Evolutionary conservation across 1,140 invertebrate genomes (phyloP).

Genomic region (Penaeus chinensis): DNA sequence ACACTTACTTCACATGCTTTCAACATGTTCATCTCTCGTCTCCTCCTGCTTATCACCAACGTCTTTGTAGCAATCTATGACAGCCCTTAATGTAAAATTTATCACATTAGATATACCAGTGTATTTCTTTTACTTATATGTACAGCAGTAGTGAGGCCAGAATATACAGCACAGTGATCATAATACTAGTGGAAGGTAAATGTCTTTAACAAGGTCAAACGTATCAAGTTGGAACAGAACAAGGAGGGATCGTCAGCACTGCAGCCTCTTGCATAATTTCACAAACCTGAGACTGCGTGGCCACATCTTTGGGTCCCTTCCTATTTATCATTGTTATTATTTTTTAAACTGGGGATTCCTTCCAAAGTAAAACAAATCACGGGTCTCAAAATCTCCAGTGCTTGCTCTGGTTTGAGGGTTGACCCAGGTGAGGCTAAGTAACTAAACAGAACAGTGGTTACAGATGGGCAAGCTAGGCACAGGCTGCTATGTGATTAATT

Average conservation of each 20-base stretch:
- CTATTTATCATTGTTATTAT: too few species aligned
- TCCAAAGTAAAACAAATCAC: too few species aligned
- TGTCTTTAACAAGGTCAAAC: conserved; percentile 32
- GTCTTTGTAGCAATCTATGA: conserved; percentile 44
- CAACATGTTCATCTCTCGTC: conserved; percentile 30
- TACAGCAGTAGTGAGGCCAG: conserved; percentile 56
- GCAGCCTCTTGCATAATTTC: background rate
- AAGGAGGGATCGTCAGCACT: conserved; percentile 28
- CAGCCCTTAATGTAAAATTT: conserved; percentile 53
- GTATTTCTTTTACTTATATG: conserved; percentile 46
- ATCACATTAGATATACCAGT: conserved; percentile 56
- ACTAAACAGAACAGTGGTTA: too few species aligned
- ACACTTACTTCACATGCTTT: conserved; percentile 19
- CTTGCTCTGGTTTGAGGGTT: too few species aligned
- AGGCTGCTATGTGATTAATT: too few species aligned
- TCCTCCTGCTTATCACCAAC: conserved; percentile 26
- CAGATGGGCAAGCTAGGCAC: too few species aligned
- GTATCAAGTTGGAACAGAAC: conserved; percentile 27
- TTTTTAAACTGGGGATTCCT: too few species aligned
- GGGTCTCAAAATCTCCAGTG: too few species aligned
- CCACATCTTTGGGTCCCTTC: too few species aligned
- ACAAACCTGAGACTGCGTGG: too few species aligned
- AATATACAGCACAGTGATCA: conserved; percentile 48
- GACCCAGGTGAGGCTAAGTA: too few species aligned
- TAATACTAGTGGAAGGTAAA: conserved; percentile 51